These are phyloP conservation scores for Hypomecis punctinalis DNA, from an alignment of 2,888 invertebrate species.

Conservation along the genomic window DNA sequence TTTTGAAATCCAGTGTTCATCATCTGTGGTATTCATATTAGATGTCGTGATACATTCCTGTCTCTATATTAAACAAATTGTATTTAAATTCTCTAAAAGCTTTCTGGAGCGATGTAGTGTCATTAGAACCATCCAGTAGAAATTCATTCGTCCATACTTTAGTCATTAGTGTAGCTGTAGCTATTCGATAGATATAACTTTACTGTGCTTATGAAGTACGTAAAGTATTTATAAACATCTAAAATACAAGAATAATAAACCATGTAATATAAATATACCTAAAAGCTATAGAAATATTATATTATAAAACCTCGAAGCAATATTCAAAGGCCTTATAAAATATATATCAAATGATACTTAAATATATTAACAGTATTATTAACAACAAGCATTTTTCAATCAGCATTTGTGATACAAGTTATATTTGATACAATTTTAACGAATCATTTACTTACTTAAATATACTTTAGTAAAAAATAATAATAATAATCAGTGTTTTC, in stretches of 20 bases:
- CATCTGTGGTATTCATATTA: constrained; percentile 63
- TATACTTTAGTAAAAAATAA: constrained; percentile 11
- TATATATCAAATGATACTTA: constrained; percentile 58
- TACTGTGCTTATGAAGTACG: constrained; percentile 80
- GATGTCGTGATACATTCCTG: constrained; percentile 62
- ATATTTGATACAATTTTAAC: constrained; percentile 32
- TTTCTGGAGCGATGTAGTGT: constrained; percentile 57
- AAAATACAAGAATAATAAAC: constrained; percentile 39
- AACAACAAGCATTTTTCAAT: constrained; percentile 58
- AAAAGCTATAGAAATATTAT: constrained; percentile 11
- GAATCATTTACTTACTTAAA: constrained; percentile 15
- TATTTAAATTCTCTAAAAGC: constrained; percentile 39
- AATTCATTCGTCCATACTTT: constrained; percentile 82
- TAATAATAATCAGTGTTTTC: constrained; percentile 4
- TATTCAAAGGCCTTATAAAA: constrained; percentile 72
- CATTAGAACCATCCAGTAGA: constrained; percentile 68
- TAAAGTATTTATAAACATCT: constrained; percentile 48
- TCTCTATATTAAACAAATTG: constrained; percentile 39
- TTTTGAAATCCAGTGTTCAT: constrained; percentile 63
- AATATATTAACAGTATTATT: constrained; percentile 67
- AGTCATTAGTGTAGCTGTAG: constrained; percentile 77
- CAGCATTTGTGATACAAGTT: constrained; percentile 62
- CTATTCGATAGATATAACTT: constrained; percentile 56
- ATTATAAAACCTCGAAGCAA: constrained; percentile 62
- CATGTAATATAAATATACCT: constrained; percentile 31